These are phyloP conservation scores for Lithobates pipiens DNA, from an alignment of 2,797 vertebrate genomes.

Conservation along the genomic window DNA sequence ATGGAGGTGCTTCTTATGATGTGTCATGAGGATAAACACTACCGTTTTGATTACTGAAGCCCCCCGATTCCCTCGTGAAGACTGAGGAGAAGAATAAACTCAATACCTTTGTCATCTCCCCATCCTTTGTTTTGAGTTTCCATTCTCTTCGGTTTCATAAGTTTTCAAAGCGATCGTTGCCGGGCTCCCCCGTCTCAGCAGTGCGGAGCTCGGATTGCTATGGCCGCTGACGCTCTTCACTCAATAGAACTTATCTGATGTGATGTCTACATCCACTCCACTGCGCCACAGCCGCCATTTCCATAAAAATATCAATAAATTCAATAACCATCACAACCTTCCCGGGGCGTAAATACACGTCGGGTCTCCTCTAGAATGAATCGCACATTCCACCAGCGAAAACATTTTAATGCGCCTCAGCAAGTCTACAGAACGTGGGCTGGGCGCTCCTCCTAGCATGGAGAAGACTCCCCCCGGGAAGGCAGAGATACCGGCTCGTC, in stretches of 20 bases:
- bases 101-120: too few relatives aligned
- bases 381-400: constrained; percentile 9
- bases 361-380: constrained; percentile 34
- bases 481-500: neutral
- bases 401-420: constrained; percentile 25
- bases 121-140: too few relatives aligned
- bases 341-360: constrained; percentile 56
- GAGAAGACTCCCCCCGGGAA: neutral
- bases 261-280: constrained; percentile 25
- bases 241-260: constrained; percentile 52
- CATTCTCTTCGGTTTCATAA: too few relatives aligned
- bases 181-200: too few relatives aligned
- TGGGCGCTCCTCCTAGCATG: constrained; percentile 11
- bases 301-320: constrained; percentile 60
- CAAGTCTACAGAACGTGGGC: constrained; percentile 25
- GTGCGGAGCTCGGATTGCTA: neutral
- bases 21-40: too few relatives aligned
- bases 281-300: constrained; percentile 30
- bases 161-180: too few relatives aligned
- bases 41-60: too few relatives aligned
- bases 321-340: constrained; percentile 57
- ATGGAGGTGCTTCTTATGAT: too few relatives aligned
- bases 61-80: too few relatives aligned
- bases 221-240: constrained; percentile 37
- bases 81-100: too few relatives aligned